Percentiles rank a stretch among this genome's conserved stretches.
Conservation (phyloP, 2,888 invertebrate genomes). For the Parascotia fuliginaria region DNA sequence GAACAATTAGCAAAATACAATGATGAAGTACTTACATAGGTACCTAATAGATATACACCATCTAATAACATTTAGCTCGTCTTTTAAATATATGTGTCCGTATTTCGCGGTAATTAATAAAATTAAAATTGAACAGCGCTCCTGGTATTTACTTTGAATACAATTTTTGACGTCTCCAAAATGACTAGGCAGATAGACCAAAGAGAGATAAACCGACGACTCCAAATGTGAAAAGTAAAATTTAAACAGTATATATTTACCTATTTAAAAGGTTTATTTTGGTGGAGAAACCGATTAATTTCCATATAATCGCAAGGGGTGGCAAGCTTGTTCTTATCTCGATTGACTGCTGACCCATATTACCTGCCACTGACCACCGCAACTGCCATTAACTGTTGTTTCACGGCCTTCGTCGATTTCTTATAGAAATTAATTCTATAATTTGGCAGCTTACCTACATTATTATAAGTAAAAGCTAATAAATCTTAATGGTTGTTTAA, state of each 20-base stretch:
- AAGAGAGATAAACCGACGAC: no score
- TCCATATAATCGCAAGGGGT: constrained; percentile 71
- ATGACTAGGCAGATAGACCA: no score
- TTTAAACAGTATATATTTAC: not conserved
- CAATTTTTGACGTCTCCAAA: no score
- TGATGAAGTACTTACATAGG: no score
- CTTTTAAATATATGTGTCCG: no score
- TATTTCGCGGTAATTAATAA: no score
- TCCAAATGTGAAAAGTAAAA: not conserved
- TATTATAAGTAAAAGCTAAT: constrained; percentile 6
- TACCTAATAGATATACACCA: no score
- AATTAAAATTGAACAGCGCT: no score
- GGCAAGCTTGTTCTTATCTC: constrained; percentile 70
- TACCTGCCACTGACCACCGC: constrained; percentile 46
- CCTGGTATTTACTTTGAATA: no score
- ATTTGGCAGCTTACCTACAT: constrained; percentile 34
- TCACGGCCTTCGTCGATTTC: constrained; percentile 59
- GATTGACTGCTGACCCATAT: constrained; percentile 81
- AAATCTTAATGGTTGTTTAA: not conserved
- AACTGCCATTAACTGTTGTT: constrained; percentile 28
- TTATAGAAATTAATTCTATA: no score
- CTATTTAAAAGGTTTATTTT: constrained; percentile 2
- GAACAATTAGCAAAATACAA: no score
- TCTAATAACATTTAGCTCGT: no score
- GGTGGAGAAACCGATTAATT: constrained; percentile 62